Evolutionary conservation across 2,888 invertebrate genomes (phyloP).

Genomic region (Heteromurus nitidus): DNA sequence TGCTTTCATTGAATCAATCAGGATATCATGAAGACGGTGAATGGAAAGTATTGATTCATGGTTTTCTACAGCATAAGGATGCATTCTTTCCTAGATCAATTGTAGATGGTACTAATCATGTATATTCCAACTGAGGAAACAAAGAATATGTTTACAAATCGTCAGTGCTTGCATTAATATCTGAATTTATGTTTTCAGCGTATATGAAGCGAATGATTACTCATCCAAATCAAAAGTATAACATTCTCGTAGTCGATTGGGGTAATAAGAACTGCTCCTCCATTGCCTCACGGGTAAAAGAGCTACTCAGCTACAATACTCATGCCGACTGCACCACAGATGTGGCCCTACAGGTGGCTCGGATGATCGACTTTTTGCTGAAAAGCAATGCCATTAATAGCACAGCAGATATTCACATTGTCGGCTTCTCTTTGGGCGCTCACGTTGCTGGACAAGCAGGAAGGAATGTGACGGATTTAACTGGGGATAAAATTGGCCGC

Average conservation of each 20-base stretch:
- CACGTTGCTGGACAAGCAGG: slow-evolving; percentile 48
- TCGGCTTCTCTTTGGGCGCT: slow-evolving; percentile 35
- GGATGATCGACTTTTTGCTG: slow-evolving; percentile 24
- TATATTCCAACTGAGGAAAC: no score
- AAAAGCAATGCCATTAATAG: slow-evolving; percentile 21
- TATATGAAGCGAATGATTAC: slow-evolving; percentile 39
- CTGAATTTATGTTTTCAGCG: slow-evolving; percentile 17
- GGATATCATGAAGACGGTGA: slow-evolving; percentile 8
- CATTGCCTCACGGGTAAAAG: slow-evolving; percentile 4
- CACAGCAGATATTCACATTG: slow-evolving; percentile 21
- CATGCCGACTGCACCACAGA: slow-evolving; percentile 40
- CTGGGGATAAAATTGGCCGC: slow-evolving; percentile 39
- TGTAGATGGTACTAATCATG: slow-evolving; percentile 29
- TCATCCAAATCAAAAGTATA: slow-evolving; percentile 23
- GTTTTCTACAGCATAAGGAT: slow-evolving; percentile 43
- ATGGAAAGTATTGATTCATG: slow-evolving; percentile 51
- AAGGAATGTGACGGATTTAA: slow-evolving; percentile 42
- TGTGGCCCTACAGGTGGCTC: slow-evolving; percentile 37
- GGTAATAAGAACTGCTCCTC: slow-evolving; percentile 52
- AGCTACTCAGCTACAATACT: slow-evolving; percentile 38
- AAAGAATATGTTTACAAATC: no score
- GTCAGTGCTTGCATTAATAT: no score
- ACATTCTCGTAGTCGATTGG: slow-evolving; percentile 46
- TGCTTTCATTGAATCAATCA: background rate
- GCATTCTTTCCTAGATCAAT: slow-evolving; percentile 33